Conservation (phyloP, 2,888 invertebrate species). For the Drosophila pseudotalamancana region DNA sequence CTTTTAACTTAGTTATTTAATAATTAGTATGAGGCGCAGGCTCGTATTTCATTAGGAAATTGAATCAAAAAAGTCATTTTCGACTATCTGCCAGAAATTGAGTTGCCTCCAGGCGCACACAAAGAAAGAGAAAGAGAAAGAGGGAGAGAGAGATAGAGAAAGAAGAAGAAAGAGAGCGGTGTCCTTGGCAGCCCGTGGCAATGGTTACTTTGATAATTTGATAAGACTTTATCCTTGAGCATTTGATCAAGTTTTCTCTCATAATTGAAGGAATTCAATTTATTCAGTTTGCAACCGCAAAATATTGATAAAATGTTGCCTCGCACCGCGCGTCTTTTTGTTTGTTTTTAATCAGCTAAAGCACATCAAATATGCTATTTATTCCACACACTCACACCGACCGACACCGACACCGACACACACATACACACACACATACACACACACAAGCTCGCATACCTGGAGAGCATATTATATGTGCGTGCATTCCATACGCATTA, state of each 20-base stretch:
- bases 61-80: slow-evolving; percentile 47
- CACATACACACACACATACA: slow-evolving; percentile 6
- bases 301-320: not conserved
- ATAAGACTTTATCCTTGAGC: slow-evolving; percentile 21
- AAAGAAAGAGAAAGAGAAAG: not conserved
- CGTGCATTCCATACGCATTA: slow-evolving; percentile 29
- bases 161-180: no score
- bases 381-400: slow-evolving; percentile 31
- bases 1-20: slow-evolving; percentile 26
- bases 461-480: slow-evolving; percentile 17
- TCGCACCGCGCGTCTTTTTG: slow-evolving; percentile 27
- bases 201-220: slow-evolving; percentile 48
- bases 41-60: slow-evolving; percentile 49
- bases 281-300: slow-evolving; percentile 30
- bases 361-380: slow-evolving; percentile 64
- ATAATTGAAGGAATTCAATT: slow-evolving; percentile 67
- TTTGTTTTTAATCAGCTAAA: slow-evolving; percentile 72
- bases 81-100: slow-evolving; percentile 28
- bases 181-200: not conserved
- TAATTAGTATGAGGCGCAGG: slow-evolving; percentile 9
- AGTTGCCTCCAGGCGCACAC: slow-evolving; percentile 9
- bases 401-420: not conserved
- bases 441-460: not conserved
- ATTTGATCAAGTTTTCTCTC: slow-evolving; percentile 34
- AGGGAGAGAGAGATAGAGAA: not conserved